phyloP scores from a whole-genome alignment of 2,797 vertebrate species.

The Ctenopoma kingsleyae region DNA sequence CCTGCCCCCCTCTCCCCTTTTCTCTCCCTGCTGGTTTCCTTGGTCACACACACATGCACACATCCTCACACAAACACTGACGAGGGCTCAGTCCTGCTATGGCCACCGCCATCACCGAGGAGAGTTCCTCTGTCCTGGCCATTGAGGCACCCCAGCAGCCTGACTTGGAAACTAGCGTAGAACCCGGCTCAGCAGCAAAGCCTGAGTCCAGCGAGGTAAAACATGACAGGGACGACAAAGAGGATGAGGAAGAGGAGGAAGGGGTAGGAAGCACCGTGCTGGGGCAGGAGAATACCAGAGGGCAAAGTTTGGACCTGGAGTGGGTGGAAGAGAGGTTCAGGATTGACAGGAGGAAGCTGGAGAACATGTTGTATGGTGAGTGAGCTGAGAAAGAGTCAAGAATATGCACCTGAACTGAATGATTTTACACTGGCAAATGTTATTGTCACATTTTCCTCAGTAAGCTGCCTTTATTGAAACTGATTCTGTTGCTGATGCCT shows the following conservation, averaged over 20 bases:
- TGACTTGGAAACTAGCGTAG: slow-evolving; percentile 63
- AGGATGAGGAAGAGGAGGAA: slow-evolving; percentile 73
- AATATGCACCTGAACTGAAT: not conserved
- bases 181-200: slow-evolving; percentile 53
- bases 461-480: slow-evolving; percentile 9
- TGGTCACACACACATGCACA: slow-evolving; percentile 82
- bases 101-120: slow-evolving; percentile 71
- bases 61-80: slow-evolving; percentile 68
- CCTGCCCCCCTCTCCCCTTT: slow-evolving; percentile 64
- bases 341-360: slow-evolving; percentile 89
- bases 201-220: slow-evolving; percentile 60
- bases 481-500: slow-evolving; percentile 3
- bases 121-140: slow-evolving; percentile 58
- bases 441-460: not conserved
- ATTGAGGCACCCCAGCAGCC: slow-evolving; percentile 63
- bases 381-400: slow-evolving; percentile 9
- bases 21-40: slow-evolving; percentile 74
- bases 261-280: slow-evolving; percentile 32
- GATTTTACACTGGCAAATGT: not conserved
- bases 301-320: slow-evolving; percentile 73
- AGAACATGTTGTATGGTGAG: slow-evolving; percentile 86
- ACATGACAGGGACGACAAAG: slow-evolving; percentile 49
- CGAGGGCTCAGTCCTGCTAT: slow-evolving; percentile 80
- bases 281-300: slow-evolving; percentile 43
- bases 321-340: slow-evolving; percentile 88